phyloP scores from a whole-genome alignment of 2,113 vertebrate species.

The Pseudorhombus dupliciocellatus region DNA sequence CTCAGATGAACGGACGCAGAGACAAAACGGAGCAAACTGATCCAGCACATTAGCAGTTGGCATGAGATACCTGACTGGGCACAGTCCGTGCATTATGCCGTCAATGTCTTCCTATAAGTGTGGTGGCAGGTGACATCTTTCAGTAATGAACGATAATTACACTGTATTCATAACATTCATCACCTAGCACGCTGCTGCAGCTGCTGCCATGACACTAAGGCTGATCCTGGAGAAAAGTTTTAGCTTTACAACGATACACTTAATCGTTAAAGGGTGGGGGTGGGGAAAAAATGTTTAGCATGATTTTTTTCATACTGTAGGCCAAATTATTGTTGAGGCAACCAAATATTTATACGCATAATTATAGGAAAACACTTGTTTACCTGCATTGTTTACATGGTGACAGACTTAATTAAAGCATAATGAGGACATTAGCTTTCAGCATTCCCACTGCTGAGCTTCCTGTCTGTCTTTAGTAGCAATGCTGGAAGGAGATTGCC shows the following conservation, averaged over 20 bases:
- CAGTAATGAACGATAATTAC: conserved; percentile 46
- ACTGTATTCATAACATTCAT: conserved; percentile 41
- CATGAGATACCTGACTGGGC: conserved; percentile 8
- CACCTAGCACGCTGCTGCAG: conserved; percentile 17
- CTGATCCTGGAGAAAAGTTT: conserved; percentile 6
- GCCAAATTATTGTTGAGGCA: neutral
- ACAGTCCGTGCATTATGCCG: conserved; percentile 9
- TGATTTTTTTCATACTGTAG: neutral
- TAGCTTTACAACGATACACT: neutral
- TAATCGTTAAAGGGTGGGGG: neutral
- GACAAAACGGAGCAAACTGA: conserved; percentile 16
- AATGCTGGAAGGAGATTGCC: neutral
- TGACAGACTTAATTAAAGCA: neutral
- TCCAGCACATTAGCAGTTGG: neutral
- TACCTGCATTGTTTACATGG: neutral
- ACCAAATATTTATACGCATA: neutral
- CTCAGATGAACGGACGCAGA: conserved; percentile 37
- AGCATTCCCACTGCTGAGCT: neutral
- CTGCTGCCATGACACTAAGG: conserved; percentile 25
- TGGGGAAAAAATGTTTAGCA: neutral
- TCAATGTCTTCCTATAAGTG: conserved; percentile 9
- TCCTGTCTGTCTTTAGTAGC: neutral
- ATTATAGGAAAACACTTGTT: neutral
- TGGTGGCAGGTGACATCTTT: conserved; percentile 25
- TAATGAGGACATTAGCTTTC: neutral